A percentile compares a stretch with the other conserved stretches of the same genome.
Evolutionary conservation across 2,113 vertebrate genomes (phyloP).

Genomic region (Cynopterus brachyotis): DNA sequence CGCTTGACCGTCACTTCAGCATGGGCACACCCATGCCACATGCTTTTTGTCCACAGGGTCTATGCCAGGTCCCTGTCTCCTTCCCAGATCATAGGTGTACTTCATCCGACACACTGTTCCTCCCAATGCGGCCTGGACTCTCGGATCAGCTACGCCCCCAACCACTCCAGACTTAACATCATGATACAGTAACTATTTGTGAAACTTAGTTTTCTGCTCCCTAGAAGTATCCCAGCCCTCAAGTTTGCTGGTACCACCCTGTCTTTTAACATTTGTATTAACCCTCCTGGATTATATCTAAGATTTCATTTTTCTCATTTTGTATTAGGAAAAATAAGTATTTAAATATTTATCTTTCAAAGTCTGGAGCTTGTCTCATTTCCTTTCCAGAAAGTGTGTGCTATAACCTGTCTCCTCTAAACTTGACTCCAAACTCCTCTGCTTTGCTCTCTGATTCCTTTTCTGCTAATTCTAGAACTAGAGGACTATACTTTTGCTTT

Average conservation of each 20-base stretch:
- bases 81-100: neutral
- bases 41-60: neutral
- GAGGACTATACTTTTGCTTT: neutral
- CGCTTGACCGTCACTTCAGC: neutral
- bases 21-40: no score
- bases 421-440: neutral
- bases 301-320: neutral
- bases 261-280: neutral
- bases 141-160: neutral
- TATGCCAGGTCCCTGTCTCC: neutral
- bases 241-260: neutral
- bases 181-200: neutral
- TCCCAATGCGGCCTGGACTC: neutral
- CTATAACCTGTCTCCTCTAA: neutral
- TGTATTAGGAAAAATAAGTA: constrained; percentile 16
- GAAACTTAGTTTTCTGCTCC: neutral
- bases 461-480: neutral
- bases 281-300: neutral
- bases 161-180: neutral
- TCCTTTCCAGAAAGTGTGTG: neutral
- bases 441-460: neutral
- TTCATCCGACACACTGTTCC: neutral
- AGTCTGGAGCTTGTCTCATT: neutral
- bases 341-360: constrained; percentile 11
- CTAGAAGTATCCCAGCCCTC: neutral